Evolutionary conservation across 1,140 invertebrate genomes (phyloP), one percentile per base, ranked within the genome.

Genomic region (Bombus huntii): DNA sequence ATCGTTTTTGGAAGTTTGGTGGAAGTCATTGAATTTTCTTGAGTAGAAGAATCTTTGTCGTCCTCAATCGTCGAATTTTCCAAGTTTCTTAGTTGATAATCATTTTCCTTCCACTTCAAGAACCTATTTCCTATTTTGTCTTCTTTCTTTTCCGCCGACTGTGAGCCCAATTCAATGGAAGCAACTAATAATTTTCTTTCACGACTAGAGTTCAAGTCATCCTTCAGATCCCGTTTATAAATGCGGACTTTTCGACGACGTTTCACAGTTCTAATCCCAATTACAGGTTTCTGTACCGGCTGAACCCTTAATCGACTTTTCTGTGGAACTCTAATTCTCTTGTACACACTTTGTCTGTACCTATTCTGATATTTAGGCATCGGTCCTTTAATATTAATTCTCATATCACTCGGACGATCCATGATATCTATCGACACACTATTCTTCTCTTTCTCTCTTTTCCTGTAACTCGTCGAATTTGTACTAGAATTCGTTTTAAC

Each of bases 321-420:
- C 47, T 57, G 47, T 0, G 44, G 62, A 1, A 39, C 31, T 62
- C 71, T 79, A 18, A n/a, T 22, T 22, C 74, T 88, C 18, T 74
- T 85, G 6, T 88, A 70, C 15, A 2, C 15, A 8, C 18, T 22
- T 53, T 53, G 47, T 8, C 65, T 75, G 12, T 66, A 31, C 3
- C 72, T 81, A 9, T 59, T 44, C 6, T 15, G 28, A 25, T 75
- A 28, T 10, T 73, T 83, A 2, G 92, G 87, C 28, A 88, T 0
- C 62, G 88, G 13, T 28, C 91, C 92, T 34, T 82, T 83, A 12
- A 91, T 90, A 31, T 78, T 75, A 3, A 28, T 78, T 2, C n/a
- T 57, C 0, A 68, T 18, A 34, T 66, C 31, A 31, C 25, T 66
- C 1, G 42, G 42, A 28, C 8, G 39, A 37, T 86, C 78, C 5